Evolutionary conservation across 1,140 invertebrate genomes (phyloP).

Genomic region (Bilobella aurantiaca): DNA sequence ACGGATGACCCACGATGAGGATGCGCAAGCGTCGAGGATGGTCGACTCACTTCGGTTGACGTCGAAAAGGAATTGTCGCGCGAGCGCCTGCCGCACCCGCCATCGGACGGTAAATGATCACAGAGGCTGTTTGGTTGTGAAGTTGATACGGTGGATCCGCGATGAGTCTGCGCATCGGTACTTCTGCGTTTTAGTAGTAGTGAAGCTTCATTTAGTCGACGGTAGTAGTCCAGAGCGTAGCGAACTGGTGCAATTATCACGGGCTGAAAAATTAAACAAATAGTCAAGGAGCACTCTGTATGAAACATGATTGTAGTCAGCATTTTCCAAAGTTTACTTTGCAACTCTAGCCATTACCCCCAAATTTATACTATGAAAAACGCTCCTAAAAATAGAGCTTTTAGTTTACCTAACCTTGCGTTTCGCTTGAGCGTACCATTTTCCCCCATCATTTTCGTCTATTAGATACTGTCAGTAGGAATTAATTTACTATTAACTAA

Average conservation of each 20-base stretch:
- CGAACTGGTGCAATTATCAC: slow-evolving; percentile 52
- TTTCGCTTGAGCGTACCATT: too few relatives aligned
- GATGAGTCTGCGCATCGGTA: slow-evolving; percentile 36
- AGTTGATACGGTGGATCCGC: slow-evolving; percentile 11
- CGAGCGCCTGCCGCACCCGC: slow-evolving; percentile 10
- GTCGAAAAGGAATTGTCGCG: slow-evolving; percentile 23
- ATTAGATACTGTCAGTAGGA: too few relatives aligned
- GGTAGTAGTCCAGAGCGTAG: slow-evolving; percentile 54
- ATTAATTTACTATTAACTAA: too few relatives aligned
- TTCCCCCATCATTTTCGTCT: too few relatives aligned
- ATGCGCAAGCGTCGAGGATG: neutral
- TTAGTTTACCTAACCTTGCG: too few relatives aligned
- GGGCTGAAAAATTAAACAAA: slow-evolving; percentile 41
- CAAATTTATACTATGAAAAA: too few relatives aligned
- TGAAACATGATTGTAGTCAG: neutral
- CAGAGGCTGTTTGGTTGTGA: slow-evolving; percentile 17
- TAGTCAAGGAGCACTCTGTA: too few relatives aligned
- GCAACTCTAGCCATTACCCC: too few relatives aligned
- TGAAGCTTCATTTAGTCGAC: slow-evolving; percentile 53
- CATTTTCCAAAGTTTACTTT: neutral
- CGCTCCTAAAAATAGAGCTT: too few relatives aligned
- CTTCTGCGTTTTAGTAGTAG: slow-evolving; percentile 53
- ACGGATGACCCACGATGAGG: slow-evolving; percentile 7
- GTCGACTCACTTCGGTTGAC: neutral
- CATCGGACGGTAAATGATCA: slow-evolving; percentile 35